phyloP scores from a whole-genome alignment of 2,888 invertebrate genomes.

The Sepiola atlantica region DNA sequence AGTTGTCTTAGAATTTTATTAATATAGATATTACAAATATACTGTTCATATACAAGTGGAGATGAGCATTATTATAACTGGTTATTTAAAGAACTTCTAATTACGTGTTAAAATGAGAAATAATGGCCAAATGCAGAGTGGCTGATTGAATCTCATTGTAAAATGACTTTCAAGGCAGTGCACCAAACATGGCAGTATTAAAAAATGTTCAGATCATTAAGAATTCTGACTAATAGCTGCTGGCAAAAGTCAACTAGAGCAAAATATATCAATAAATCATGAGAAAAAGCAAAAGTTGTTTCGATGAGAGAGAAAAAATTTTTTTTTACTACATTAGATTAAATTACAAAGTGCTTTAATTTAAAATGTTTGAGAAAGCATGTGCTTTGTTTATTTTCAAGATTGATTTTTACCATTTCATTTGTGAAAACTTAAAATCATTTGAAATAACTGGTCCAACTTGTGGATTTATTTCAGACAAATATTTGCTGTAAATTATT shows the following conservation, averaged over 20 bases:
- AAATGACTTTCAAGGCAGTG: background rate
- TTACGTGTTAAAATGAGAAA: background rate
- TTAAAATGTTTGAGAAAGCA: no score
- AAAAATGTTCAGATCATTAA: background rate
- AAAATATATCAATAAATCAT: background rate
- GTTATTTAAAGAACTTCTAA: background rate
- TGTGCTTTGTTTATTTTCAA: no score
- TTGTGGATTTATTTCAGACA: no score
- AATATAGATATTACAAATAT: background rate
- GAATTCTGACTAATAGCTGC: background rate
- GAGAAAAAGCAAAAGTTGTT: background rate
- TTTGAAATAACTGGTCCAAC: no score
- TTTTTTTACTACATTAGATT: no score
- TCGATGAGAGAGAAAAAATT: background rate
- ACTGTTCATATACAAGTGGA: background rate
- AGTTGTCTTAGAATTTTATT: no score
- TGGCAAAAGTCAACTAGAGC: background rate
- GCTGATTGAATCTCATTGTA: no score
- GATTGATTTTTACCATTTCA: no score
- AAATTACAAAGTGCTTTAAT: no score
- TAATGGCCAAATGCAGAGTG: slow-evolving; percentile 1
- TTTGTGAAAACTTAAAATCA: no score
- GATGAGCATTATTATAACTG: background rate
- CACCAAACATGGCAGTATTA: background rate
- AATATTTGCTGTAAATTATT: no score